Conservation (phyloP, 2,888 invertebrate genomes). For the Andrena marginata region DNA sequence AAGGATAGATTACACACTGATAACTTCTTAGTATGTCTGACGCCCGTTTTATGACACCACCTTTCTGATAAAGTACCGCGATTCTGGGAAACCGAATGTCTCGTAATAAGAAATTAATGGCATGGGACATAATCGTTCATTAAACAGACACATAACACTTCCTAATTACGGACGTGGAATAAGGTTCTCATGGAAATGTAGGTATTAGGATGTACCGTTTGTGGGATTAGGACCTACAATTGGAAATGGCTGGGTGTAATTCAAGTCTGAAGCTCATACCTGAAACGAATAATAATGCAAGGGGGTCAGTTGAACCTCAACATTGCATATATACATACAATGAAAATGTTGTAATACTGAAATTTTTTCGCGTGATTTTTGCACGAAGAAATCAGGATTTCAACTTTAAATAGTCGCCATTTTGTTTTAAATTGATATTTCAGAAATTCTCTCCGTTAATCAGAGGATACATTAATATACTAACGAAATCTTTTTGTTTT, state of each 20-base stretch:
- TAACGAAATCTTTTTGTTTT: no score
- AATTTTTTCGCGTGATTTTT: no score
- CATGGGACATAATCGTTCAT: not conserved
- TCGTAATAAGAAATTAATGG: not conserved
- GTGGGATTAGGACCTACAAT: no score
- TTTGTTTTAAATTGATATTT: no score
- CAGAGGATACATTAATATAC: no score
- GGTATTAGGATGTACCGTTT: not conserved
- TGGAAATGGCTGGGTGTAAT: no score
- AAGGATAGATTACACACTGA: slow-evolving; percentile 13
- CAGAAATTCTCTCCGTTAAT: no score
- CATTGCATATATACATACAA: no score
- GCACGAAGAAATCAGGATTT: no score
- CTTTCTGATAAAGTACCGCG: slow-evolving; percentile 12
- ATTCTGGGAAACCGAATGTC: slow-evolving; percentile 2
- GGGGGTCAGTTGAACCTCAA: no score
- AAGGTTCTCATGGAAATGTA: not conserved
- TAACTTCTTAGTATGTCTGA: slow-evolving; percentile 12
- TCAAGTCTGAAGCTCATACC: not conserved
- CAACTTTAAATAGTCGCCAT: no score
- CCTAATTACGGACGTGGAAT: not conserved
- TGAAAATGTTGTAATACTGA: no score
- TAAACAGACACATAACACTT: not conserved
- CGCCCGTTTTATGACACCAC: slow-evolving; percentile 10
- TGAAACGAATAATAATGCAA: not conserved